These are phyloP conservation scores for Exocentrus adspersus DNA, from an alignment of 2,888 invertebrate species.

Conservation along the genomic window DNA sequence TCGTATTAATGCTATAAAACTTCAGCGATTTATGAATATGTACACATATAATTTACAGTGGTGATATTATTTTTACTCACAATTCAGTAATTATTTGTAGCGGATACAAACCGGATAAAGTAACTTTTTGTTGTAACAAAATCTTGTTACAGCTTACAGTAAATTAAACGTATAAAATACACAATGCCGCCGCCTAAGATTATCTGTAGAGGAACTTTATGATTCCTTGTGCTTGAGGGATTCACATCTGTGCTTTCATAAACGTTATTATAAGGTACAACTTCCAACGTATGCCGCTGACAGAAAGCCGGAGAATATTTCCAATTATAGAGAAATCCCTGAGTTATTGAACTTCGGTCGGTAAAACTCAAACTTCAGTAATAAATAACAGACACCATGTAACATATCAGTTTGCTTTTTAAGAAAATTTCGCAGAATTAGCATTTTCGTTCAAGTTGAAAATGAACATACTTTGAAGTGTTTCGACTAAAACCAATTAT, in stretches of 20 bases:
- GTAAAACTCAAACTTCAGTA: background rate
- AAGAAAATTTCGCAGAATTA: slow-evolving; percentile 3
- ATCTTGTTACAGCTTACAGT: too few species aligned
- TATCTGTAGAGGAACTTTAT: slow-evolving; percentile 32
- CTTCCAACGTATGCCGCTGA: slow-evolving; percentile 9
- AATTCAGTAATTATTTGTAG: too few species aligned
- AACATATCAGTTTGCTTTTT: background rate
- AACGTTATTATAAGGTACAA: slow-evolving; percentile 6
- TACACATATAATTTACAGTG: too few species aligned
- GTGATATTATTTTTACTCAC: too few species aligned
- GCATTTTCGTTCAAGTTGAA: too few species aligned
- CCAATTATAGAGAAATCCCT: slow-evolving; percentile 7
- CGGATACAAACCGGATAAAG: too few species aligned
- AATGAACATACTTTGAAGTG: too few species aligned
- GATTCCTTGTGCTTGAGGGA: slow-evolving; percentile 31
- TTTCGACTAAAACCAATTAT: too few species aligned
- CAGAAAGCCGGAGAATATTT: slow-evolving; percentile 9
- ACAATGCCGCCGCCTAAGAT: background rate
- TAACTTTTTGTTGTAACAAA: too few species aligned
- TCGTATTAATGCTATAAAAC: too few species aligned
- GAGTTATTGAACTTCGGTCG: background rate
- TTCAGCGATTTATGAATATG: too few species aligned
- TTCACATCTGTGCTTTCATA: slow-evolving; percentile 17
- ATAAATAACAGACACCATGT: background rate
- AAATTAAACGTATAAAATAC: background rate